phyloP scores from a whole-genome alignment of 2,113 vertebrate species.

The Dendropsophus ebraccatus region DNA sequence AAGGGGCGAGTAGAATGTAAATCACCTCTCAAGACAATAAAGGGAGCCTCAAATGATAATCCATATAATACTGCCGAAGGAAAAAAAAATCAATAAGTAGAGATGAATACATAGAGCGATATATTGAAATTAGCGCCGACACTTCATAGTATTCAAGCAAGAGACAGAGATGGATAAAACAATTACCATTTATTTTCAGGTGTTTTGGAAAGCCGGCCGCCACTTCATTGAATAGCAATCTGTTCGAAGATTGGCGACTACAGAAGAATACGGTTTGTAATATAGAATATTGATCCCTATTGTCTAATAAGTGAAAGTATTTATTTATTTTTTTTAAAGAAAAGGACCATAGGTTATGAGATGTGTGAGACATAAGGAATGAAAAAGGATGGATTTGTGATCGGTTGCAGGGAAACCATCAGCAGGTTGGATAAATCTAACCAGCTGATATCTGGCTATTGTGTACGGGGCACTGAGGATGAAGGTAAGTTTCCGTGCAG shows the following conservation, averaged over 20 bases:
- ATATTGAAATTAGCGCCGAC: conserved; percentile 23
- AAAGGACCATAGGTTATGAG: background rate
- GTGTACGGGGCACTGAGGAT: too few relatives aligned
- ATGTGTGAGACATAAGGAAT: background rate
- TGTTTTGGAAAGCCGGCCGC: background rate
- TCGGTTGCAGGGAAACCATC: background rate
- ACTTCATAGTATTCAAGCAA: background rate
- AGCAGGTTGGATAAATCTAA: too few relatives aligned
- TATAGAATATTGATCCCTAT: conserved; percentile 11
- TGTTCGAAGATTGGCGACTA: background rate
- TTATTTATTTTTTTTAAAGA: background rate
- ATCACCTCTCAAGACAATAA: conserved; percentile 1
- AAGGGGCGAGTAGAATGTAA: background rate
- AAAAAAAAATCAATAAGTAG: conserved; percentile 14
- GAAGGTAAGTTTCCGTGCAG: too few relatives aligned
- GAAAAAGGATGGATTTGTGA: background rate
- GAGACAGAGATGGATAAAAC: conserved; percentile 28
- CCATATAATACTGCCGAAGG: background rate
- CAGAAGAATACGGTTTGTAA: background rate
- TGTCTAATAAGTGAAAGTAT: background rate
- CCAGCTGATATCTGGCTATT: too few relatives aligned
- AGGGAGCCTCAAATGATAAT: conserved; percentile 5
- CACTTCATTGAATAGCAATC: background rate
- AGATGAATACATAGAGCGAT: conserved; percentile 10
- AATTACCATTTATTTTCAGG: background rate